Evolutionary conservation across 2,888 invertebrate species (phyloP).

Genomic region (Pemphredon lugubris): DNA sequence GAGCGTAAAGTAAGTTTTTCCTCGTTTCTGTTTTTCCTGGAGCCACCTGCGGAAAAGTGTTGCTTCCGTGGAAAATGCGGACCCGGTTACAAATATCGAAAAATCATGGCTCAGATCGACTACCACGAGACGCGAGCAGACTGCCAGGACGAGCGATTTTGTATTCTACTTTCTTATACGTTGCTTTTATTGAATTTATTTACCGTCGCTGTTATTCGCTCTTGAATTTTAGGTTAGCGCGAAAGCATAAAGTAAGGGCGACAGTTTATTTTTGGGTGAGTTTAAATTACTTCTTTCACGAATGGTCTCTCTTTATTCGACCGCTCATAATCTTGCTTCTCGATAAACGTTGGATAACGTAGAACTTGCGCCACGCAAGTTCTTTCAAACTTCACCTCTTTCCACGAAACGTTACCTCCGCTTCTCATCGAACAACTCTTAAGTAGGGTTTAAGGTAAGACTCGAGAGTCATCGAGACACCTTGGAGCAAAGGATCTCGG

Average conservation of each 20-base stretch:
- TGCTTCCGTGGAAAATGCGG: neutral
- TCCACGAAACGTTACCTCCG: too few species aligned
- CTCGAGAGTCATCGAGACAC: neutral
- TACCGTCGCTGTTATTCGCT: neutral
- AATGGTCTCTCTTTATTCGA: too few species aligned
- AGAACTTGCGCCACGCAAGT: too few species aligned
- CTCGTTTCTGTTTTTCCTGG: neutral
- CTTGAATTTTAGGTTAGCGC: neutral
- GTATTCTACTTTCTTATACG: neutral
- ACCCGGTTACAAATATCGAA: conserved; percentile 2
- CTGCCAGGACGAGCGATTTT: neutral
- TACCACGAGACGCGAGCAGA: neutral
- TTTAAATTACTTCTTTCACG: too few species aligned
- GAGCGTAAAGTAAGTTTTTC: neutral
- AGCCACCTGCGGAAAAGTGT: neutral
- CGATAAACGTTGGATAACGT: too few species aligned
- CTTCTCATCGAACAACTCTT: too few species aligned
- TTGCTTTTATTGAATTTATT: neutral
- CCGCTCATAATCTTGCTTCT: too few species aligned
- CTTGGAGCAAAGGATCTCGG: neutral
- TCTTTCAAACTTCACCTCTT: too few species aligned
- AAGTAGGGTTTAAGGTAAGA: too few species aligned
- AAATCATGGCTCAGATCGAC: conserved; percentile 6
- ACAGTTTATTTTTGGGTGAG: neutral
- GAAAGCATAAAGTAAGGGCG: neutral